phyloP scores from a whole-genome alignment of 1,140 invertebrate species.

The Phenacoccus solenopsis region DNA sequence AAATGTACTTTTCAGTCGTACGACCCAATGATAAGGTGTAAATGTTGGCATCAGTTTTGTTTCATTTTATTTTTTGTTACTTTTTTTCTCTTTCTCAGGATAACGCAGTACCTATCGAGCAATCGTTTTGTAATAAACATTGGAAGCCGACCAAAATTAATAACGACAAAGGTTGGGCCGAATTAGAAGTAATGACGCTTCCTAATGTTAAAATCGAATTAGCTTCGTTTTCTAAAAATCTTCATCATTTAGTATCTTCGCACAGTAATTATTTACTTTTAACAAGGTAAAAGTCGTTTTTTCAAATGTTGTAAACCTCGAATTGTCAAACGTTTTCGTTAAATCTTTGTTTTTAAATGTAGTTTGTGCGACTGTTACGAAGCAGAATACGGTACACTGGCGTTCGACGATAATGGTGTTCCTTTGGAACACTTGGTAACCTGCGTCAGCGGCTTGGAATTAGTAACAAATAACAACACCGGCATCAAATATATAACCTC shows the following conservation, averaged over 20 bases:
- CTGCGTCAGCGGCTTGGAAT: conserved; percentile 61
- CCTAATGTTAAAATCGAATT: conserved; percentile 60
- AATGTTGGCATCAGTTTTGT: background rate
- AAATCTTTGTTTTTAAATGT: conserved; percentile 26
- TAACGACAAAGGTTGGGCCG: conserved; percentile 55
- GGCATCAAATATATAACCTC: conserved; percentile 37
- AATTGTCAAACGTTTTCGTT: conserved; percentile 21
- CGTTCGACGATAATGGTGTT: conserved; percentile 52
- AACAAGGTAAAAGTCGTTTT: conserved; percentile 43
- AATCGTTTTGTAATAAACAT: conserved; percentile 50
- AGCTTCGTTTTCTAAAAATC: conserved; percentile 45
- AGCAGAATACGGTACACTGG: conserved; percentile 44
- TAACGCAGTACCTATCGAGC: conserved; percentile 31
- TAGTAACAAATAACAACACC: conserved; percentile 40
- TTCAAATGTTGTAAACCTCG: background rate
- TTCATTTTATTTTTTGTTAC: background rate
- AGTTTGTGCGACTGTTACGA: conserved; percentile 68
- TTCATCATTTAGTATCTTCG: conserved; percentile 49
- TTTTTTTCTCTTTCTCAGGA: background rate
- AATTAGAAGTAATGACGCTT: conserved; percentile 51
- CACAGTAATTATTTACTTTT: conserved; percentile 59
- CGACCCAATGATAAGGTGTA: background rate
- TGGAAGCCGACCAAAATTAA: conserved; percentile 31
- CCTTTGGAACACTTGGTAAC: conserved; percentile 73
- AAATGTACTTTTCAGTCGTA: background rate